A percentile compares a stretch with the other conserved stretches of the same genome.
These are phyloP conservation scores for Ammodytes marinus DNA, from an alignment of 2,113 vertebrate genomes.

Conservation along the genomic window DNA sequence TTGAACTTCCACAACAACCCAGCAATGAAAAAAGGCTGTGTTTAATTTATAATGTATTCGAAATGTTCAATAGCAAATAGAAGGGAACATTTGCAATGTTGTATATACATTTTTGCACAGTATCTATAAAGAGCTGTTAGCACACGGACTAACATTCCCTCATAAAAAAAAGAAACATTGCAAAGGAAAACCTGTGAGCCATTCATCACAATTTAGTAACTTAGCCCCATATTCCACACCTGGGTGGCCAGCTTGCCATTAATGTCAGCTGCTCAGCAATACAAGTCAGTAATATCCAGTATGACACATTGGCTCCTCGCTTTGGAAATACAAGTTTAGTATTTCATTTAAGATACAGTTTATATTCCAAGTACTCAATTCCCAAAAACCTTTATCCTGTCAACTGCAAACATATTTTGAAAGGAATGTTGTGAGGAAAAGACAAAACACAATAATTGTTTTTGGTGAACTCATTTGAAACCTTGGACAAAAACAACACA, in stretches of 20 bases:
- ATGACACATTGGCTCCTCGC: constrained; percentile 65
- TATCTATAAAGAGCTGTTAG: constrained; percentile 27
- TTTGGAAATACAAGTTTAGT: constrained; percentile 62
- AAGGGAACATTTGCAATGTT: not conserved
- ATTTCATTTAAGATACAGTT: constrained; percentile 51
- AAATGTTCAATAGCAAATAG: not conserved
- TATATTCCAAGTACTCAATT: constrained; percentile 38
- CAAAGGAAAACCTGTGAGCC: constrained; percentile 62
- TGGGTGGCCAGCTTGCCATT: constrained; percentile 75
- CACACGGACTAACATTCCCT: constrained; percentile 4
- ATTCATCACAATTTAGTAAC: constrained; percentile 83
- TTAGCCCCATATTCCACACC: constrained; percentile 77
- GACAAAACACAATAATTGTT: too few relatives aligned
- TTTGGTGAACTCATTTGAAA: too few relatives aligned
- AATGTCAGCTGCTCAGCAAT: constrained; percentile 70
- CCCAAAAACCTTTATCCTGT: constrained; percentile 15
- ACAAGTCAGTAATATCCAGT: constrained; percentile 67
- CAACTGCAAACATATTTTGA: not conserved
- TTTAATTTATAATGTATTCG: not conserved
- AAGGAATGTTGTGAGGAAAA: too few relatives aligned
- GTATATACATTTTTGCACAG: not conserved
- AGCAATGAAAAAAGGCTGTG: not conserved
- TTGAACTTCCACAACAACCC: not conserved
- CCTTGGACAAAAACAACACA: too few relatives aligned
- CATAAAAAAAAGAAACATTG: constrained; percentile 52